Evolutionary conservation across 2,888 invertebrate genomes (phyloP), one percentile per base, ranked within the genome.

Genomic region (Julus scandinavius): DNA sequence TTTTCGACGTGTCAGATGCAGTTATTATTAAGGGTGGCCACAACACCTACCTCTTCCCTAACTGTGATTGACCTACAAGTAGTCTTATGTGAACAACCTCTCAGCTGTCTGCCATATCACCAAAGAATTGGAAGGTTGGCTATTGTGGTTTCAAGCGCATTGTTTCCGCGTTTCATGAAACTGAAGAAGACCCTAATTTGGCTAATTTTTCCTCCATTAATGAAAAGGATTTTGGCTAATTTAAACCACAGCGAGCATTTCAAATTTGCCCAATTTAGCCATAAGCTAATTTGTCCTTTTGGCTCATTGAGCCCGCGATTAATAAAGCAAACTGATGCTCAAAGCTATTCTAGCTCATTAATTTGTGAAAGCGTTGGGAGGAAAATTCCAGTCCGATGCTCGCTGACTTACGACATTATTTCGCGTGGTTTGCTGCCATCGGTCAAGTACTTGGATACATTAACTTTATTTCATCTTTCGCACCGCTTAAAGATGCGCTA

Each of bases 371-470:
- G 72, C 72, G 11, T 9, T 29, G 1, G 72, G 11, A 72, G 29
- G 0, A 11, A 20, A 72, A 72, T 72, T 72, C 72, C 72, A 72
- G 29, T 72, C 29, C 72, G 20, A 29, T 72, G 29, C 72, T 1
- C 29, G 72, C 29, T n/a, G 72, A 72, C 72, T 72, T 72, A 29
- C 1, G 11, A 7, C 20, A 29, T 72, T 7, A 72, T 72, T 72
- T 29, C 72, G 72, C 72, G 11, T 72, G 29, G 72, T 7, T 72
- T 7, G 11, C n/a, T 72, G 9, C n/a, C 29, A 72, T 72, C 72
- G 72, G 72, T 72, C 72, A 72, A 72, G 72, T 72, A 72, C 1
- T 20, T 20, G n/a, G 72, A n/a, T 72, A 72, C 72, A 72, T 72
- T 72, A 29, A 29, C 29, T 72, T 72, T 63, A 54, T n/a, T 63